These are phyloP conservation scores for Limonius californicus DNA, from an alignment of 1,140 invertebrate species.

Conservation along the genomic window DNA sequence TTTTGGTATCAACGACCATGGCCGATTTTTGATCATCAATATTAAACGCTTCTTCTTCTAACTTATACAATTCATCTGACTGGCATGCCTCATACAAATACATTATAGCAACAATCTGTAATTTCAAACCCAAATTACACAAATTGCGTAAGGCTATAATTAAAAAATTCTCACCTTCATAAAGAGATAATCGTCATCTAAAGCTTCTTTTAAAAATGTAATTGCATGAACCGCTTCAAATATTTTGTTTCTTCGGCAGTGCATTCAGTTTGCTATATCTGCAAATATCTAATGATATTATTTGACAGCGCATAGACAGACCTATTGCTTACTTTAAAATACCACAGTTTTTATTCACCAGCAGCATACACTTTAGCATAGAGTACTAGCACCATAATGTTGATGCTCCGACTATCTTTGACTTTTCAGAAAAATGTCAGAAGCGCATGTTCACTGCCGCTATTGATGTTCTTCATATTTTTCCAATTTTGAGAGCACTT, in stretches of 20 bases:
- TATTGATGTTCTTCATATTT: too few species aligned
- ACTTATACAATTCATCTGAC: constrained; percentile 3
- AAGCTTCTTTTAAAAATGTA: constrained; percentile 11
- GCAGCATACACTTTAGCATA: too few species aligned
- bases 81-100: constrained; percentile 3
- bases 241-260: not conserved
- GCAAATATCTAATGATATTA: not conserved
- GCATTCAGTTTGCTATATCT: not conserved
- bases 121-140: constrained; percentile 5
- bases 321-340: too few species aligned
- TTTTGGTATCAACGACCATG: constrained; percentile 5
- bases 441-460: too few species aligned
- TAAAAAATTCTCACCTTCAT: not conserved
- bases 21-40: constrained; percentile 4
- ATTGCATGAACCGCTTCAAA: too few species aligned
- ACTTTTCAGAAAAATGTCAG: too few species aligned
- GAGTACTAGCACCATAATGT: too few species aligned
- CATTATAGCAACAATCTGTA: constrained; percentile 5
- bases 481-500: too few species aligned
- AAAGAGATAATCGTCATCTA: constrained; percentile 1
- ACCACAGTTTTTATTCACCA: too few species aligned
- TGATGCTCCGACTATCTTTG: too few species aligned
- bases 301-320: not conserved
- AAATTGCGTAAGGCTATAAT: not conserved
- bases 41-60: constrained; percentile 2